Evolutionary conservation across 2,888 invertebrate species (phyloP).

Genomic region (Rhagonycha lutea): DNA sequence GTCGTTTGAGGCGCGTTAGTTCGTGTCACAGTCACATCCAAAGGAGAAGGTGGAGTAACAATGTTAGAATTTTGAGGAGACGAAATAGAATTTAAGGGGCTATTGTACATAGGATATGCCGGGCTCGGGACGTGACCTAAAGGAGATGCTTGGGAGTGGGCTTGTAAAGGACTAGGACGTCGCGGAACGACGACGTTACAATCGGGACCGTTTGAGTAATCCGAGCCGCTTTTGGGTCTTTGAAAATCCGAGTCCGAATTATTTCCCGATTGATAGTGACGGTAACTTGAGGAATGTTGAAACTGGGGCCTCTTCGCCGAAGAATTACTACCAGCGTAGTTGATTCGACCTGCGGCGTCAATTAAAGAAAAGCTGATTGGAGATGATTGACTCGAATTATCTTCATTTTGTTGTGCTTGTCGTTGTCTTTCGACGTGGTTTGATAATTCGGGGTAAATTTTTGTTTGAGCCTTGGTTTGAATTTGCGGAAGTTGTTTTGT

Average conservation of each 20-base stretch:
- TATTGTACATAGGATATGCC: conserved; percentile 83
- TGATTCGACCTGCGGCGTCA: conserved; percentile 69
- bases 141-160: conserved; percentile 74
- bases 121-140: conserved; percentile 77
- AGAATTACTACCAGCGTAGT: conserved; percentile 62
- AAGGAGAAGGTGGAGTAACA: conserved; percentile 68
- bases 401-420: conserved; percentile 48
- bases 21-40: conserved; percentile 71
- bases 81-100: conserved; percentile 77
- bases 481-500: conserved; percentile 60
- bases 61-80: conserved; percentile 68
- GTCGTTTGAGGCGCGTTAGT: conserved; percentile 59
- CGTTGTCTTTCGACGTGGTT: conserved; percentile 50
- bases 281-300: conserved; percentile 55
- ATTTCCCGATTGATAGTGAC: conserved; percentile 66
- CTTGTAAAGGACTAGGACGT: conserved; percentile 70
- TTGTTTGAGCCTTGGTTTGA: conserved; percentile 78
- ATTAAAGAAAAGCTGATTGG: conserved; percentile 78
- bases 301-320: conserved; percentile 59
- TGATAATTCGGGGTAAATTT: conserved; percentile 72
- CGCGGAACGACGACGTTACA: conserved; percentile 68
- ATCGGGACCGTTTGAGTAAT: conserved; percentile 57
- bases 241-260: conserved; percentile 66
- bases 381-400: conserved; percentile 67
- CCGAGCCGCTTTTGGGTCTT: conserved; percentile 59